phyloP scores from a whole-genome alignment of 2,797 vertebrate genomes.

The Naso thynnoides region DNA sequence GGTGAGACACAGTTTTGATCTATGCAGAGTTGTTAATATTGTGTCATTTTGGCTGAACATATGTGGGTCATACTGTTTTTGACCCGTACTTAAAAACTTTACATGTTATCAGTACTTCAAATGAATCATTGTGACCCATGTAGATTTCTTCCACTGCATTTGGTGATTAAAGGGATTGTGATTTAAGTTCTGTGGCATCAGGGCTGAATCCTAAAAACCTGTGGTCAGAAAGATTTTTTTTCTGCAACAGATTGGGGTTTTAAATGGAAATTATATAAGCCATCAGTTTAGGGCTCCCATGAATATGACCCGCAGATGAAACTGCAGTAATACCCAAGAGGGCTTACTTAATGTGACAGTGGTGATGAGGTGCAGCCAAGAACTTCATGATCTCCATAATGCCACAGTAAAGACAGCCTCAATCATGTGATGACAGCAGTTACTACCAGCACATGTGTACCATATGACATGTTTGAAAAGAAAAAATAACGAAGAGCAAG shows the following conservation, averaged over 20 bases:
- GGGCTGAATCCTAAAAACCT: conserved; percentile 40
- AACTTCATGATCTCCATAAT: conserved; percentile 43
- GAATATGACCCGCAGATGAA: conserved; percentile 43
- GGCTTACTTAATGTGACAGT: conserved; percentile 4
- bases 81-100: conserved; percentile 4
- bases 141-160: conserved; percentile 43
- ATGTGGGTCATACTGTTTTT: conserved; percentile 10
- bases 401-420: conserved; percentile 58
- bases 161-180: conserved; percentile 68
- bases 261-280: conserved; percentile 47
- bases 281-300: conserved; percentile 42
- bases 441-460: conserved; percentile 45
- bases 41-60: conserved; percentile 4
- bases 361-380: conserved; percentile 44
- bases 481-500: conserved; percentile 15
- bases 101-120: conserved; percentile 18
- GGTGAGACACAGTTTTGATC: conserved; percentile 40
- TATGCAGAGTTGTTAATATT: conserved; percentile 32
- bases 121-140: conserved; percentile 9
- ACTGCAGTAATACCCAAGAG: conserved; percentile 26
- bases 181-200: conserved; percentile 62
- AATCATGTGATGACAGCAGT: conserved; percentile 41
- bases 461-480: conserved; percentile 48
- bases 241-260: conserved; percentile 46
- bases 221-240: conserved; percentile 65